phyloP scores from a whole-genome alignment of 2,888 invertebrate genomes.

The Vanessa cardui region DNA sequence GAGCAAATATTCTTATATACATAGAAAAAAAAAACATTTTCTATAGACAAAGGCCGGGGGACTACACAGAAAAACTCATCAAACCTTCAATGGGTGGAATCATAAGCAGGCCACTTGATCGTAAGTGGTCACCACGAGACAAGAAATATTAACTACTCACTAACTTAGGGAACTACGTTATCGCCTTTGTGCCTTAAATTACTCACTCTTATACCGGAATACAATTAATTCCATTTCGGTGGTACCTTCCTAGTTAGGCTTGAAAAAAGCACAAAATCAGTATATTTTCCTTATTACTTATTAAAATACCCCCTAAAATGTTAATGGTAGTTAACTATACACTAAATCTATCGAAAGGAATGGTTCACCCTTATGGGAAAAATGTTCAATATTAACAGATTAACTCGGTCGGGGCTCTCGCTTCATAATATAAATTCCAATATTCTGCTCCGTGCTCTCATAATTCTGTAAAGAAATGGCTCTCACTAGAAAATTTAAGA shows the following conservation, averaged over 20 bases:
- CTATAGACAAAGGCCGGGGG: no score
- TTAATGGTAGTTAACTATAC: slow-evolving; percentile 25
- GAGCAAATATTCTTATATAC: no score
- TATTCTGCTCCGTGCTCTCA: slow-evolving; percentile 48
- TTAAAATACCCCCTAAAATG: slow-evolving; percentile 36
- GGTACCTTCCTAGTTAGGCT: background rate
- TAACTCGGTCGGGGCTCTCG: slow-evolving; percentile 47
- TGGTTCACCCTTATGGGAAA: slow-evolving; percentile 61
- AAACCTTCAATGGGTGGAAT: no score
- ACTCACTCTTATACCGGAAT: background rate
- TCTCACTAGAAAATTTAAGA: slow-evolving; percentile 65
- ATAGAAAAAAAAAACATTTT: no score
- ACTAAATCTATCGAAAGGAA: slow-evolving; percentile 41
- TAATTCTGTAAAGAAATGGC: slow-evolving; percentile 69
- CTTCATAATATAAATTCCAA: slow-evolving; percentile 53
- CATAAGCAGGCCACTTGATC: no score
- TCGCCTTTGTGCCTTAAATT: no score
- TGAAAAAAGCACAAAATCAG: background rate
- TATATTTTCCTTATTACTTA: background rate
- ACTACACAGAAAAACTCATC: no score
- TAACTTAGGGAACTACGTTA: no score
- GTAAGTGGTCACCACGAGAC: no score
- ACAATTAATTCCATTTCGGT: background rate
- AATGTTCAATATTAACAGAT: slow-evolving; percentile 76
- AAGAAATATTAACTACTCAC: no score